phyloP scores from a whole-genome alignment of 92 coral and sea anemone genomes.

The Umimayanthus kanabou region DNA sequence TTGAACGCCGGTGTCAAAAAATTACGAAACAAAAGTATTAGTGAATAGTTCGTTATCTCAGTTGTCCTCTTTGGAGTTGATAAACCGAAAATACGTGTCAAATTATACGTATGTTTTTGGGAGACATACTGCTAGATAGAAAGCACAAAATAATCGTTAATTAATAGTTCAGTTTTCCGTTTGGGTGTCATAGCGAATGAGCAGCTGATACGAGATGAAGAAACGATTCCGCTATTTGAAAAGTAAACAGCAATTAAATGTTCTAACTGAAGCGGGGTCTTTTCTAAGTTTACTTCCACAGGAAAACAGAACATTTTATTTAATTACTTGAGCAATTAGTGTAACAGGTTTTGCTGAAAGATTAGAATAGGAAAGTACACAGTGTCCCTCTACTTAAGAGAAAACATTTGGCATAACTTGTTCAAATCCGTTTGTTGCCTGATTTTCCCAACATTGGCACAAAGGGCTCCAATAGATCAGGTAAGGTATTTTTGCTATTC shows the following conservation, averaged over 20 bases:
- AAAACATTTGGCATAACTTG: not conserved
- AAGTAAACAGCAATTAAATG: constrained; percentile 23
- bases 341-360: constrained; percentile 25
- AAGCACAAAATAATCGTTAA: constrained; percentile 21
- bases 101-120: not conserved
- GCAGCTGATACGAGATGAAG: not conserved
- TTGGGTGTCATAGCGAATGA: not conserved
- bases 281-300: constrained; percentile 19
- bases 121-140: not conserved
- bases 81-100: not conserved
- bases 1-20: not conserved
- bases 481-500: not conserved
- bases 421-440: not conserved
- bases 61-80: not conserved
- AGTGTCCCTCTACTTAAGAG: constrained; percentile 4
- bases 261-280: not conserved
- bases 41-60: not conserved
- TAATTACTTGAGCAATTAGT: constrained; percentile 29
- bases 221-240: constrained; percentile 24
- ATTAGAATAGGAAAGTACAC: constrained; percentile 11
- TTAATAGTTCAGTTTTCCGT: constrained; percentile 37
- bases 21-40: not conserved
- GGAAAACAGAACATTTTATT: constrained; percentile 18
- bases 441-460: not conserved
- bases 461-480: not conserved